phyloP scores from a whole-genome alignment of 2,888 invertebrate species.

The Epinotia demarniana region DNA sequence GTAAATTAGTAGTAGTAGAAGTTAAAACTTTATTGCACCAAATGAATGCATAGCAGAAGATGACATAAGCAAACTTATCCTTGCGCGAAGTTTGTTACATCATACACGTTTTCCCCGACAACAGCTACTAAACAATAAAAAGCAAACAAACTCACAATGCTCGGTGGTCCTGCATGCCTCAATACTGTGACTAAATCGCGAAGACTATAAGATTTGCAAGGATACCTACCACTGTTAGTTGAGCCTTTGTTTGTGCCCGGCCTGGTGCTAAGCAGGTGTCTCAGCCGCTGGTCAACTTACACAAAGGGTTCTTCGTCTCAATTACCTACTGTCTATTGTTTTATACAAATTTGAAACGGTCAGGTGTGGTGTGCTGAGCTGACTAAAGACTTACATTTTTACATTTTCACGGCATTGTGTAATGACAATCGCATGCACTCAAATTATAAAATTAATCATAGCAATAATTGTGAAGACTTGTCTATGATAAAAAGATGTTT shows the following conservation, averaged over 20 bases:
- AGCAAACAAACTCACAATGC: constrained; percentile 10
- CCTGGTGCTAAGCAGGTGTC: neutral
- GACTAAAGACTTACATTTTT: neutral
- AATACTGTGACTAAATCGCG: constrained; percentile 39
- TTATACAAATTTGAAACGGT: constrained; percentile 41
- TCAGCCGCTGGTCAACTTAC: neutral
- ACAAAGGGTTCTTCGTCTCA: constrained; percentile 40
- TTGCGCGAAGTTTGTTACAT: neutral
- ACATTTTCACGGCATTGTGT: neutral
- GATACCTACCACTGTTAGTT: constrained; percentile 19
- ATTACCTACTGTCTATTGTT: constrained; percentile 44
- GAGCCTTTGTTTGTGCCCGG: neutral
- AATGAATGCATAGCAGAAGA: neutral
- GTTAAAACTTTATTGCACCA: too few species aligned
- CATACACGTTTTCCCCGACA: constrained; percentile 16
- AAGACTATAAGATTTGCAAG: constrained; percentile 28
- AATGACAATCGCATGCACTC: too few species aligned
- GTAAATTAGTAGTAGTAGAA: too few species aligned
- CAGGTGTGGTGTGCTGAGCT: constrained; percentile 36
- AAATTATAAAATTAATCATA: too few species aligned
- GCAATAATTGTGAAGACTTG: too few species aligned
- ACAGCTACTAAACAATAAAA: constrained; percentile 33
- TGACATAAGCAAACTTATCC: neutral
- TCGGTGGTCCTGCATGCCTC: constrained; percentile 39
- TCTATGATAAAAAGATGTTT: too few species aligned